phyloP scores from a whole-genome alignment of 2,113 vertebrate species.

The Oplegnathus fasciatus region DNA sequence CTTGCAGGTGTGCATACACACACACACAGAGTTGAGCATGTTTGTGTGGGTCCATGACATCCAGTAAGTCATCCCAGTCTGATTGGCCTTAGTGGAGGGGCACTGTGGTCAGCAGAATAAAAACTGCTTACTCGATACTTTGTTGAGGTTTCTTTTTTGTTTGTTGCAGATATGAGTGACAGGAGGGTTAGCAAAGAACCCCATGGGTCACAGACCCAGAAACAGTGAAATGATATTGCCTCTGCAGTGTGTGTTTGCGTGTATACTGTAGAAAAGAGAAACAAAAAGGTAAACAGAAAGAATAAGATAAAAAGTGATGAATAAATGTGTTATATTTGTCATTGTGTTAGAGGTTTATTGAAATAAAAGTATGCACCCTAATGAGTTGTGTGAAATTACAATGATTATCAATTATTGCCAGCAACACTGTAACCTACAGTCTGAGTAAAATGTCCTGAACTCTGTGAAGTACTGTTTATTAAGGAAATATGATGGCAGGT shows the following conservation, averaged over 20 bases:
- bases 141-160: constrained; percentile 72
- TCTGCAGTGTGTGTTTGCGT: constrained; percentile 33
- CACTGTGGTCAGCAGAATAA: constrained; percentile 79
- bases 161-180: constrained; percentile 79
- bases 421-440: background rate
- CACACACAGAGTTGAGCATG: constrained; percentile 4
- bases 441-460: background rate
- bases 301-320: background rate
- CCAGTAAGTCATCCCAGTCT: constrained; percentile 73
- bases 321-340: background rate
- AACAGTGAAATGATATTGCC: constrained; percentile 67
- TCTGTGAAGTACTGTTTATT: background rate
- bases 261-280: background rate
- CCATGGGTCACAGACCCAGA: constrained; percentile 68
- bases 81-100: constrained; percentile 62
- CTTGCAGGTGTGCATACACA: constrained; percentile 17
- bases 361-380: background rate
- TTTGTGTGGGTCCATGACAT: constrained; percentile 61
- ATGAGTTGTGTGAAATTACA: background rate
- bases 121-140: constrained; percentile 74
- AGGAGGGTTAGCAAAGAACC: constrained; percentile 67
- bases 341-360: background rate
- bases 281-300: constrained; percentile 13
- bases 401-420: background rate
- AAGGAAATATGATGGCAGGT: background rate